A percentile compares a stretch with the other conserved stretches of the same genome.
Conservation (phyloP, 2,888 invertebrate genomes). For the Orgyia antiqua region DNA sequence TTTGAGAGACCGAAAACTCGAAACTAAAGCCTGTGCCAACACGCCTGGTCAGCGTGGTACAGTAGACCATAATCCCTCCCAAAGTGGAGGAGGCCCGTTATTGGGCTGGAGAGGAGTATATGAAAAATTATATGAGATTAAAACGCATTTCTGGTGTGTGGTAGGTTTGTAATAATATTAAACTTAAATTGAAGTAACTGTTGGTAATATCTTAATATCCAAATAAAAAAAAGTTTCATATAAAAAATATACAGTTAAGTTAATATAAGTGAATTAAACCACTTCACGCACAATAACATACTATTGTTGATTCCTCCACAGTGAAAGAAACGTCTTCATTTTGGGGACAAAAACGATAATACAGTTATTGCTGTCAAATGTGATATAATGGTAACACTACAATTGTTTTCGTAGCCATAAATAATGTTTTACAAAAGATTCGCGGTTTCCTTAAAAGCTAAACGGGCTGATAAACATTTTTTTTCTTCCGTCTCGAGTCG, state of each 20-base stretch:
- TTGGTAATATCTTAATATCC: too few relatives aligned
- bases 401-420: conserved; percentile 75
- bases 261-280: conserved; percentile 36
- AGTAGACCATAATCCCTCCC: too few relatives aligned
- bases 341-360: conserved; percentile 59
- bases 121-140: too few relatives aligned
- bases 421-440: conserved; percentile 74
- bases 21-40: too few relatives aligned
- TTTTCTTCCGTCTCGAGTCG: conserved; percentile 49
- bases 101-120: too few relatives aligned
- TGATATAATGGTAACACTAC: conserved; percentile 74
- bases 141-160: too few relatives aligned
- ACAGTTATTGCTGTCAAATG: conserved; percentile 73
- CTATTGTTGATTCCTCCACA: conserved; percentile 44
- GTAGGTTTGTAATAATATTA: too few relatives aligned
- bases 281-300: conserved; percentile 40
- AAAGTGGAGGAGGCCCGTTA: too few relatives aligned
- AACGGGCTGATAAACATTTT: conserved; percentile 76
- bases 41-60: too few relatives aligned
- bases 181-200: too few relatives aligned
- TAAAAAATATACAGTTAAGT: conserved; percentile 25
- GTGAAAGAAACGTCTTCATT: conserved; percentile 63
- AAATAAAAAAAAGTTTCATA: too few relatives aligned
- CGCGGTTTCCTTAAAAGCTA: conserved; percentile 77
- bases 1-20: too few relatives aligned